Conservation (phyloP, 2,113 vertebrate species). For the Callipepla squamata region DNA sequence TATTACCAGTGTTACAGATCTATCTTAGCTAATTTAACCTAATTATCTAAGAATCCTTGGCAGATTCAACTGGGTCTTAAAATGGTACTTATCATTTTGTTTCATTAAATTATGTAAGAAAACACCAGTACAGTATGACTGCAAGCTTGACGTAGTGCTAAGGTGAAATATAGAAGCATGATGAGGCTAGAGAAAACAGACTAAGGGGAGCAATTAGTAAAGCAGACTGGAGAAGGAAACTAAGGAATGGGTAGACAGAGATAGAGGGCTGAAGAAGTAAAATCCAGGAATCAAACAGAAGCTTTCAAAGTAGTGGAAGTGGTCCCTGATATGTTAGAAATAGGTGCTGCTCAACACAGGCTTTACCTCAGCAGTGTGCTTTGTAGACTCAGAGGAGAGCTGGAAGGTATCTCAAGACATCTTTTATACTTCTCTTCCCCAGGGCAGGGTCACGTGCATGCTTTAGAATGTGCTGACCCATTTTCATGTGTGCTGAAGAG, state of each 20-base stretch:
- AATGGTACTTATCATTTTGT: neutral
- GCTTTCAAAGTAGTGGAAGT: neutral
- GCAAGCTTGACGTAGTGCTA: neutral
- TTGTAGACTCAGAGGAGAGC: neutral
- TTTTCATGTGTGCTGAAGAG: neutral
- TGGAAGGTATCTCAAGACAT: neutral
- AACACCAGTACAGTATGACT: neutral
- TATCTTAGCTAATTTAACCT: neutral
- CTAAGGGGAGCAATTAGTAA: neutral
- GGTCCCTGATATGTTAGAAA: neutral
- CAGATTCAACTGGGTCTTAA: neutral
- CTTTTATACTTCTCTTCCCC: neutral
- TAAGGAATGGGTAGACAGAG: neutral
- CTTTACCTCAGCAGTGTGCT: neutral
- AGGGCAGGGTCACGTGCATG: neutral
- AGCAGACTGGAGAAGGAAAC: neutral
- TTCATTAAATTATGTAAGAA: neutral
- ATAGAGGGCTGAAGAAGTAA: neutral
- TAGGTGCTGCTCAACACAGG: neutral
- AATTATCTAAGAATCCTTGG: neutral
- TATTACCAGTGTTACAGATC: neutral
- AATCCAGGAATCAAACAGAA: neutral
- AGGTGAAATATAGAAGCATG: neutral
- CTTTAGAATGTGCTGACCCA: constrained; percentile 35
- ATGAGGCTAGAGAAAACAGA: neutral